Evolutionary conservation across 2,797 vertebrate species (phyloP).

Genomic region (Eremophila alpestris): DNA sequence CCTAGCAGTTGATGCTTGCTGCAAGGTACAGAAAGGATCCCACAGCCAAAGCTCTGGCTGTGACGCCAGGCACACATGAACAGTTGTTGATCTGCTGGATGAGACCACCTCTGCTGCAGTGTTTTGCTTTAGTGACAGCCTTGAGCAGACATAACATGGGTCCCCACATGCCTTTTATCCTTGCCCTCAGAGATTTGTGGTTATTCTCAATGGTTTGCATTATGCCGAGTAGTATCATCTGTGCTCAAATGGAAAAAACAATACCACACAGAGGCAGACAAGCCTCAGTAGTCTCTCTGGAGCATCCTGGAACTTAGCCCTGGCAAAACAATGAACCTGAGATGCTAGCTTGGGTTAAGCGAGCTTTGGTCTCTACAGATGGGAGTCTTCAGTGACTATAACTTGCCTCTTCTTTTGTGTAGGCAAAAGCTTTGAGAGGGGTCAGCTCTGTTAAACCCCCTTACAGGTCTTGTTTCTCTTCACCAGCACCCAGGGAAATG

Average conservation of each 20-base stretch:
- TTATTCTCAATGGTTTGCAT: neutral
- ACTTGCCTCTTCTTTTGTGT: neutral
- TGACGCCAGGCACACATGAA: rapidly evolving
- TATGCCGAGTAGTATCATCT: neutral
- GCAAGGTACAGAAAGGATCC: neutral
- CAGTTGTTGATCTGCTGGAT: neutral
- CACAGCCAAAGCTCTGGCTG: neutral
- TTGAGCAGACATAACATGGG: rapidly evolving
- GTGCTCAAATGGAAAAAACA: neutral
- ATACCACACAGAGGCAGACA: neutral
- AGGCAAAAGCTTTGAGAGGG: neutral
- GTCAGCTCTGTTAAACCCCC: neutral
- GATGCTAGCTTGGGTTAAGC: neutral
- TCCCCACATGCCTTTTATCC: neutral
- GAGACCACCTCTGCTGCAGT: neutral
- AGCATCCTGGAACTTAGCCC: neutral
- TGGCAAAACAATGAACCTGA: neutral
- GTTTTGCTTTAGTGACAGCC: neutral
- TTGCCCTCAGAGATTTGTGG: neutral
- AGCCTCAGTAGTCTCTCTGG: neutral
- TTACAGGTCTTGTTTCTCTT: neutral
- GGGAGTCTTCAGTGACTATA: neutral
- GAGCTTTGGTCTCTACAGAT: neutral
- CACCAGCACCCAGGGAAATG: neutral
- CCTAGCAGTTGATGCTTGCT: neutral